A percentile compares a stretch with the other conserved stretches of the same genome.
phyloP scores from a whole-genome alignment of 2,797 vertebrate species.

The Megalops cyprinoides region DNA sequence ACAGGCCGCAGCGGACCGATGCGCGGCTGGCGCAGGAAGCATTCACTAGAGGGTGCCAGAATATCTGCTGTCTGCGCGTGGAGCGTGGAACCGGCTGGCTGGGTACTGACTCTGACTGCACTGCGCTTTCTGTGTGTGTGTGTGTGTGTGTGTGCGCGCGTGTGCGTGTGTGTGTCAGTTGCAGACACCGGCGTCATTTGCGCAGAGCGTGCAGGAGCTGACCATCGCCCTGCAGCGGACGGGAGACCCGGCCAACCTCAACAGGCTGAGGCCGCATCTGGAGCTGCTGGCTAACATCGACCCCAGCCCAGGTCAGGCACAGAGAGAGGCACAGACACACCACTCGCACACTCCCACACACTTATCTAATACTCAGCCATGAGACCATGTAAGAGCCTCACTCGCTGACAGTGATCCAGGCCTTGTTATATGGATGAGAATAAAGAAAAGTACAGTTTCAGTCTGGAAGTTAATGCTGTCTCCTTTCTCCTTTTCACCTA shows the following conservation, averaged over 20 bases:
- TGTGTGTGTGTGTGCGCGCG: too few species aligned
- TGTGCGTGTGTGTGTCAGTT: conserved; percentile 71
- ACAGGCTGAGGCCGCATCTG: conserved; percentile 92
- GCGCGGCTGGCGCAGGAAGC: neutral
- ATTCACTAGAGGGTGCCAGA: conserved; percentile 8
- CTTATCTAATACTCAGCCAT: neutral
- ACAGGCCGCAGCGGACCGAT: neutral
- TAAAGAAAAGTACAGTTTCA: too few species aligned
- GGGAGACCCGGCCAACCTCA: conserved; percentile 98
- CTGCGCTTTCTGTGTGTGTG: neutral
- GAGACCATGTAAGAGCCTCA: neutral
- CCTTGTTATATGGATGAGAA: neutral
- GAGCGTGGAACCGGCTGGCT: neutral
- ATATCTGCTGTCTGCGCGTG: neutral
- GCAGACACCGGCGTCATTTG: conserved; percentile 98
- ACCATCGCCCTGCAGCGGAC: conserved; percentile 98
- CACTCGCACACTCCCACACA: neutral
- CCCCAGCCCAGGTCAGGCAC: conserved; percentile 90
- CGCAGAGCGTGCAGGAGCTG: conserved; percentile 97
- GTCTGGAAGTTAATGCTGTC: too few species aligned
- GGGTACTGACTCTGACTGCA: neutral
- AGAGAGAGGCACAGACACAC: neutral
- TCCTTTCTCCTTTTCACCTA: too few species aligned
- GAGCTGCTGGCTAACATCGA: conserved; percentile 97
- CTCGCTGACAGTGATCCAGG: neutral